Evolutionary conservation across 2,888 invertebrate species (phyloP).

Genomic region (Tenthredo amoena): DNA sequence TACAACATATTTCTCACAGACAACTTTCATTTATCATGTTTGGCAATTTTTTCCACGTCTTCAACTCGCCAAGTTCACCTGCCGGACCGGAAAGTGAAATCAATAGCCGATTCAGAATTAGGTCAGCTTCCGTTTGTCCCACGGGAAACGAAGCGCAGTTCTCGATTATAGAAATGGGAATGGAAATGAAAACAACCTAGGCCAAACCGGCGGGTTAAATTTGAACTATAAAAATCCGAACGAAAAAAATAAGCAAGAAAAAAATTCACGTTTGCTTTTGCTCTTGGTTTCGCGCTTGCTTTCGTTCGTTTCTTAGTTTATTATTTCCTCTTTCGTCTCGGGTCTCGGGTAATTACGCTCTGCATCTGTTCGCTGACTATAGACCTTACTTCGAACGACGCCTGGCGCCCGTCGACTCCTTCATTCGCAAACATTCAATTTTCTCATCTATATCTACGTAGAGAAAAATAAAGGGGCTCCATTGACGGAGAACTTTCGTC

Average conservation of each 20-base stretch:
- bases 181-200: constrained; percentile 27
- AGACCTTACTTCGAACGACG: background rate
- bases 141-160: background rate
- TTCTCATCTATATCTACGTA: background rate
- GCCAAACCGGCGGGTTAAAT: background rate
- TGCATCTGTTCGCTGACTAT: constrained; percentile 37
- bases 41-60: background rate
- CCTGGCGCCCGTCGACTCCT: constrained; percentile 14
- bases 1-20: background rate
- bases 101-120: background rate
- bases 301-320: constrained; percentile 32
- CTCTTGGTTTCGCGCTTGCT: background rate
- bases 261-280: constrained; percentile 9
- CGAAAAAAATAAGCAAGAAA: background rate
- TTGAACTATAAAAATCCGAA: background rate
- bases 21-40: constrained; percentile 27
- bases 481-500: background rate
- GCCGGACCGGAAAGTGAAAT: constrained; percentile 7
- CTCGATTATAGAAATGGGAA: background rate
- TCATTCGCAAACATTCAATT: background rate
- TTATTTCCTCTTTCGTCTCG: constrained; percentile 47
- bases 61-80: background rate
- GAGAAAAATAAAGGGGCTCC: background rate
- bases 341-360: constrained; percentile 45
- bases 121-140: constrained; percentile 11